Evolutionary conservation across 1,140 invertebrate genomes (phyloP), one percentile per base, ranked within the genome.

Genomic region (Frieseomelitta varia): DNA sequence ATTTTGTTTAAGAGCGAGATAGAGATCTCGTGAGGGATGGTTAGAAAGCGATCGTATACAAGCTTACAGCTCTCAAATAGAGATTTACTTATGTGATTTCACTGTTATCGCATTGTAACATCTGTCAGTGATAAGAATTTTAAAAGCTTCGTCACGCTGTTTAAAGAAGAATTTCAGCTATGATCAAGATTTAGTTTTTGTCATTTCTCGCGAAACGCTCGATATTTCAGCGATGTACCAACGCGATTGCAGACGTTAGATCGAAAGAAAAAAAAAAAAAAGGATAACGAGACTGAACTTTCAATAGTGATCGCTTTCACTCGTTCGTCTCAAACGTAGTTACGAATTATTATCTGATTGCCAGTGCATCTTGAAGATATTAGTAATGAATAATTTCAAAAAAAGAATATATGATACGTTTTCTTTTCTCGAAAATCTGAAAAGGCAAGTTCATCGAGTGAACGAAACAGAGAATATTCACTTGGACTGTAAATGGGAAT

Each of bases 391-490:
- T 39, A 51, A 39, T 58, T 74, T 2, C 10, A 14, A 27, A 17
- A n/a, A 27, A 24, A 6, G 8, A 17, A 8, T 6, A 47, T 47
- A 53, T 53, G 12, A 68, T 17, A 68, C 15, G n/a, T 30, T n/a
- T 17, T 21, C 21, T 21, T 27, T 2, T 30, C 0, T 27, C 17
- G 10, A 14, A 19, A 17, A 6, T 15, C 17, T 58, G 55, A 55
- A n/a, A n/a, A 81, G 73, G 77, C 81, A 87, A 87, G 72, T 86
- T 27, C 30, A 39, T 77, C 77, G 76, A 81, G 85, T 84, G 67
- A 87, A 86, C 17, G 4, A 2, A 30, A 11, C 19, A 15, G 51
- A 27, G 58, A 27, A 56, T 67, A 47, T 47, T 47, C 8, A 47
- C 39, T 47, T 47, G 39, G 39, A 47, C 8, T 34, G 10, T 17